A percentile compares a stretch with the other conserved stretches of the same genome.
Conservation (phyloP, 2,888 invertebrate genomes). For the Chaetoderma sp. region DNA sequence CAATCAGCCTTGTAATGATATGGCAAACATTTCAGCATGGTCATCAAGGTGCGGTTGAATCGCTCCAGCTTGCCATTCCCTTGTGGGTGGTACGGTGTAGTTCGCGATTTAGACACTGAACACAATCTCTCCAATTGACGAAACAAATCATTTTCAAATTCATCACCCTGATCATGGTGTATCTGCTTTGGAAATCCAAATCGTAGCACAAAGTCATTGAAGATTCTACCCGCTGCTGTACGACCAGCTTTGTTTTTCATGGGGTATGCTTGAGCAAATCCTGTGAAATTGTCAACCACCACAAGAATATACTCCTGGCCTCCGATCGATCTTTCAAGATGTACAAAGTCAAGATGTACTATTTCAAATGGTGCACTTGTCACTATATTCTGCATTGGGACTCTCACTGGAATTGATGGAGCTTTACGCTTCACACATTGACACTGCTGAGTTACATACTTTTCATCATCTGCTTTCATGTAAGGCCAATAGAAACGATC, state of each 20-base stretch:
- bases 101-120: constrained; percentile 12
- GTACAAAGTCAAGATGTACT: constrained; percentile 8
- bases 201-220: constrained; percentile 13
- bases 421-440: neutral
- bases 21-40: constrained; percentile 12
- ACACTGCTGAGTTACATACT: neutral
- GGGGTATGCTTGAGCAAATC: constrained; percentile 21
- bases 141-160: constrained; percentile 16
- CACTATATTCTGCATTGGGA: constrained; percentile 1
- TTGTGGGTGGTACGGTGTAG: constrained; percentile 22
- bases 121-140: neutral
- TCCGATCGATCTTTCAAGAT: neutral
- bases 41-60: constrained; percentile 18
- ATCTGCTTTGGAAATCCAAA: constrained; percentile 14
- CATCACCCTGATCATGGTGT: constrained; percentile 18
- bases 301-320: neutral
- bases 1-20: constrained; percentile 17
- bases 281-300: constrained; percentile 16
- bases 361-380: constrained; percentile 15
- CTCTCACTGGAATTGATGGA: neutral
- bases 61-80: constrained; percentile 26
- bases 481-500: constrained; percentile 13
- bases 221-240: constrained; percentile 19
- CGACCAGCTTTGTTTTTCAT: constrained; percentile 17
- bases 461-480: neutral